These are phyloP conservation scores for Sinocyclocheilus maitianheensis DNA, from an alignment of 2,113 vertebrate genomes.

Conservation along the genomic window DNA sequence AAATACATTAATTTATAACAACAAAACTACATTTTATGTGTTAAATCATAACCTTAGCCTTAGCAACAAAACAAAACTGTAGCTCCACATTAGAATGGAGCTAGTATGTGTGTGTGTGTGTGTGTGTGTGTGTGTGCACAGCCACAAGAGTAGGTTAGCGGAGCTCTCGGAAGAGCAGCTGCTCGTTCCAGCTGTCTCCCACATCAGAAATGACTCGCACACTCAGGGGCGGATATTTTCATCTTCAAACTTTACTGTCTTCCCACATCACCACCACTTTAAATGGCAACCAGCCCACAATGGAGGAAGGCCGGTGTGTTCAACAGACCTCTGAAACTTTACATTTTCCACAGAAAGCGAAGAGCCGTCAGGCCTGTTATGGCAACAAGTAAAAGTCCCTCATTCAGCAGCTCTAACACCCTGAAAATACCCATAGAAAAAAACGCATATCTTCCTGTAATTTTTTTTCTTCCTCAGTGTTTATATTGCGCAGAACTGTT, in stretches of 20 bases:
- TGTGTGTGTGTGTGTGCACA: not conserved
- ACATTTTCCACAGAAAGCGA: not conserved
- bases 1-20: too few relatives aligned
- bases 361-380: not conserved
- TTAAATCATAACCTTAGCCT: not conserved
- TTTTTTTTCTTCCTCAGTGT: not conserved
- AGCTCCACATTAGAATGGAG: not conserved
- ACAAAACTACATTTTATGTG: too few relatives aligned
- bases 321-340: not conserved
- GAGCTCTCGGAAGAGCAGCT: conserved; percentile 34
- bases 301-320: not conserved
- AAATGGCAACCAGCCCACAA: not conserved
- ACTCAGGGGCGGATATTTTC: conserved; percentile 21
- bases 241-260: conserved; percentile 2
- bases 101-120: not conserved
- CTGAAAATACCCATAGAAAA: not conserved
- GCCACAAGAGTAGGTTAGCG: not conserved
- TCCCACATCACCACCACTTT: not conserved
- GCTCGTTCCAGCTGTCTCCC: conserved; percentile 27
- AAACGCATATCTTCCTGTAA: not conserved
- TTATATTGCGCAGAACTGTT: conserved; percentile 17
- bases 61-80: not conserved
- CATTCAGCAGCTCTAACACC: not conserved
- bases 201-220: conserved; percentile 31
- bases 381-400: not conserved